Evolutionary conservation across 2,888 invertebrate species (phyloP), one percentile per base, ranked within the genome.

Genomic region (Euproctis similis): DNA sequence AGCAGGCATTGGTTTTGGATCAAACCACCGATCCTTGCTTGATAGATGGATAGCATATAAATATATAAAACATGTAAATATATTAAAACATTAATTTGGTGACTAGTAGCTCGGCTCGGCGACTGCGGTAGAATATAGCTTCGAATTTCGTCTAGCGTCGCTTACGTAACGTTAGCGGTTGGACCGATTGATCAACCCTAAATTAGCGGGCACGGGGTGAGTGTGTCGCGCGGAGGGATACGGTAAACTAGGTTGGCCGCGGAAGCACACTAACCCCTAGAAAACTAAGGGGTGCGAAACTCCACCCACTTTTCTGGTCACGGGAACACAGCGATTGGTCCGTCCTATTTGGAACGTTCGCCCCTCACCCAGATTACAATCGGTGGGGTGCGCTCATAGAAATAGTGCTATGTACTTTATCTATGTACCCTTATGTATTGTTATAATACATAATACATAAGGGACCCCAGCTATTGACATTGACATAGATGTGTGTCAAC

Each of bases 231-330:
- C 75, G 73, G 72, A 54, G 59, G 71, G 63, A 52, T 58, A 69
- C 70, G 61, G 69, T 72, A 78, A 84, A 82, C 84, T 84, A 84
- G 84, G 84, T 84, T 84, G 84, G 81, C 74, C 77, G 71, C 82
- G 84, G 76, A 84, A 84, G 81, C 84, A 84, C 77, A 84, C 81
- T 84, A 84, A 84, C 84, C 84, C 84, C 84, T 84, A 82, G 84
- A 84, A 84, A 84, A 82, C 84, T 82, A n/a, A 81, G 84, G 84
- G 84, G 84, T 82, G 82, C 80, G 80, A 84, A 81, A 81, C 84
- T 81, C 84, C 84, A 67, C 84, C 84, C 82, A 60, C 81, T 81
- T 84, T 84, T 81, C 82, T 84, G 84, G 82, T 80, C 82, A 82
- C 73, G 74, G 65, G 77, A 72, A 75, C 77, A 73, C 74, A 66